Conservation (phyloP, 2,797 vertebrate species). For the Cottoperca gobio region DNA sequence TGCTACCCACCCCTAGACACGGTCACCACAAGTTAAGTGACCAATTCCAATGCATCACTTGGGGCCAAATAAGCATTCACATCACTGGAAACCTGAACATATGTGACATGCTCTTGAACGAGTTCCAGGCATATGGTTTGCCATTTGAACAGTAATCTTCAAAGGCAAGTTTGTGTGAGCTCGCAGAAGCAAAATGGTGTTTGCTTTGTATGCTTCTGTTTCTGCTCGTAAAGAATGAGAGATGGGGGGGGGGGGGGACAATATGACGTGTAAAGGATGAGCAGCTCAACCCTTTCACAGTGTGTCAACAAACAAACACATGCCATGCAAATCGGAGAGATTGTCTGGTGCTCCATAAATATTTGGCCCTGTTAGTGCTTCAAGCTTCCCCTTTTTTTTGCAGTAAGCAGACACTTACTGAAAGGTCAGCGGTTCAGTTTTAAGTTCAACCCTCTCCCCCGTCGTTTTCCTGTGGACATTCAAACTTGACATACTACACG, state of each 20-base stretch:
- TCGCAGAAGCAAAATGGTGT: constrained; percentile 48
- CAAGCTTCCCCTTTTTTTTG: constrained; percentile 21
- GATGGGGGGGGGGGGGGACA: constrained; percentile 40
- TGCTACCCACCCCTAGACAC: constrained; percentile 67
- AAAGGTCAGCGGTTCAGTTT: constrained; percentile 44
- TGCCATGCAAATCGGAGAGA: constrained; percentile 53
- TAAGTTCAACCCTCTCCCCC: neutral
- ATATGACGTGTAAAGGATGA: constrained; percentile 43
- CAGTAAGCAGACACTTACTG: constrained; percentile 14
- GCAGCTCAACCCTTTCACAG: constrained; percentile 45
- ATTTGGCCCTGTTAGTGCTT: constrained; percentile 56
- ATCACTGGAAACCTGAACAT: constrained; percentile 55
- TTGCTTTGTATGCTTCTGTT: constrained; percentile 54
- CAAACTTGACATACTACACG: constrained; percentile 10
- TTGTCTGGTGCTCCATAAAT: constrained; percentile 59
- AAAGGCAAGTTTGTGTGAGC: constrained; percentile 40
- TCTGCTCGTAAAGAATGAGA: constrained; percentile 33
- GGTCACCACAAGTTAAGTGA: constrained; percentile 79
- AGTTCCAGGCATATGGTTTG: constrained; percentile 55
- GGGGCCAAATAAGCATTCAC: constrained; percentile 62
- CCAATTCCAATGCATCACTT: constrained; percentile 69
- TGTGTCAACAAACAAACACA: constrained; percentile 69
- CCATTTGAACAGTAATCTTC: constrained; percentile 60
- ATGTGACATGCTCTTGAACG: constrained; percentile 66
- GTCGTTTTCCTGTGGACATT: constrained; percentile 8